Percentiles rank a stretch among this genome's conserved stretches.
These are phyloP conservation scores for Cyprinodon tularosa DNA, from an alignment of 2,113 vertebrate genomes.

Conservation along the genomic window DNA sequence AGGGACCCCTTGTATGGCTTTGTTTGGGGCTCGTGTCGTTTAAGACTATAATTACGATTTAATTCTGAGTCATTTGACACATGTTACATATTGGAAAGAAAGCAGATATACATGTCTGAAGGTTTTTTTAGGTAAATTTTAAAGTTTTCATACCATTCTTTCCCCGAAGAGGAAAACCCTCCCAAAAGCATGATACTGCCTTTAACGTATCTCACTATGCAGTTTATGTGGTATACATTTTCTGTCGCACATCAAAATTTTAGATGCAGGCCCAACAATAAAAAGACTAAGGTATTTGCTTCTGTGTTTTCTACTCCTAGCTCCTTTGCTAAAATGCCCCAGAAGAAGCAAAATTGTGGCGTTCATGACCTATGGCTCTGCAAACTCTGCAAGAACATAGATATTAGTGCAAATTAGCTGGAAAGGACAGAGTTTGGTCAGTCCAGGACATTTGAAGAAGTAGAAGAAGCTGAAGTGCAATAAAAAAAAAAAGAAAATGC, in stretches of 20 bases:
- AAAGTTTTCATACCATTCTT: not conserved
- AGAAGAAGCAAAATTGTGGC: not conserved
- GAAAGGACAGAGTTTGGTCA: not conserved
- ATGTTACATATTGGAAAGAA: conserved; percentile 39
- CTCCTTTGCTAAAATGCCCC: not conserved
- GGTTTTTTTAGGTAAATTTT: conserved; percentile 34
- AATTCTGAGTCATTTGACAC: conserved; percentile 61
- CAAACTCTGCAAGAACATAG: not conserved
- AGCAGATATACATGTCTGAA: conserved; percentile 46
- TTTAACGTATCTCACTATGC: not conserved
- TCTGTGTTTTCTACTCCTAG: not conserved
- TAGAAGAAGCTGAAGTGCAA: too few relatives aligned
- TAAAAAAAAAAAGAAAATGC: too few relatives aligned
- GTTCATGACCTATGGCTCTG: not conserved
- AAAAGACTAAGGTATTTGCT: not conserved
- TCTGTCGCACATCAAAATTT: not conserved
- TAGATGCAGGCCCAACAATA: not conserved
- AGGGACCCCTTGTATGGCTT: conserved; percentile 52
- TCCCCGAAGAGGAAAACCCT: too few relatives aligned
- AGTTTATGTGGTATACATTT: too few relatives aligned
- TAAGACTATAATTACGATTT: conserved; percentile 66
- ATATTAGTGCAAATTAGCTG: not conserved
- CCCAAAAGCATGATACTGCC: not conserved
- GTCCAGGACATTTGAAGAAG: not conserved
- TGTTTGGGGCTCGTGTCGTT: conserved; percentile 54